Evolutionary conservation across 2,113 vertebrate genomes (phyloP).

Genomic region (Neodontobutis hainanensis): DNA sequence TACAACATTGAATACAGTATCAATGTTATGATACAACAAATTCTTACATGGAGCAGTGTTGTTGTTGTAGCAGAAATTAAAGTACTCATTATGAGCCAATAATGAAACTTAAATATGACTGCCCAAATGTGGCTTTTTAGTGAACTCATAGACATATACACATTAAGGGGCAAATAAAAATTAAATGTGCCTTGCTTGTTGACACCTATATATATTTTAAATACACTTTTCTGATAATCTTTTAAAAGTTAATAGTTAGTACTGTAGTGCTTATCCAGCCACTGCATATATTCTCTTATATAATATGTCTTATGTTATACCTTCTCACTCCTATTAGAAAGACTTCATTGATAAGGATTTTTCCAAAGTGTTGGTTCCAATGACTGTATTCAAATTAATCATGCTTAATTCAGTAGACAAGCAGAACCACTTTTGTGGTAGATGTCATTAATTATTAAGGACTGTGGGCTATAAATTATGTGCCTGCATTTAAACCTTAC

Average conservation of each 20-base stretch:
- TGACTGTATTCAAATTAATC: constrained; percentile 60
- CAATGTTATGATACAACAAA: constrained; percentile 18
- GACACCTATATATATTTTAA: no score
- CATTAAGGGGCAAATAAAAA: no score
- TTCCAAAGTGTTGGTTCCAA: constrained; percentile 49
- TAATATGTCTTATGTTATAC: constrained; percentile 38
- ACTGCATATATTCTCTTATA: no score
- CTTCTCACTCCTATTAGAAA: constrained; percentile 27
- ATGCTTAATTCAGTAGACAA: constrained; percentile 65
- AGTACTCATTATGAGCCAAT: constrained; percentile 6
- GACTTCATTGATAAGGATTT: constrained; percentile 41
- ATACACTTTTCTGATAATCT: no score
- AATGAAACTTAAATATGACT: no score
- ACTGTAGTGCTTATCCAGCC: constrained; percentile 35
- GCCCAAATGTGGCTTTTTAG: no score
- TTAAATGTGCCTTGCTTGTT: no score
- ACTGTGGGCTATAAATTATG: constrained; percentile 42
- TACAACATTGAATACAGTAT: no score
- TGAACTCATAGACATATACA: no score
- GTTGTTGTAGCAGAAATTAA: constrained; percentile 15
- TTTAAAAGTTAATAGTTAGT: no score
- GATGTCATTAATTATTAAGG: constrained; percentile 66
- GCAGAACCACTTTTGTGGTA: constrained; percentile 40
- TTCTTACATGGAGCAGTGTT: constrained; percentile 3
- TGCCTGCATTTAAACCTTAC: constrained; percentile 36